Percentiles rank a stretch among this genome's conserved stretches.
Evolutionary conservation across 2,113 vertebrate genomes (phyloP).

Genomic region (Malurus alboscapulatus): DNA sequence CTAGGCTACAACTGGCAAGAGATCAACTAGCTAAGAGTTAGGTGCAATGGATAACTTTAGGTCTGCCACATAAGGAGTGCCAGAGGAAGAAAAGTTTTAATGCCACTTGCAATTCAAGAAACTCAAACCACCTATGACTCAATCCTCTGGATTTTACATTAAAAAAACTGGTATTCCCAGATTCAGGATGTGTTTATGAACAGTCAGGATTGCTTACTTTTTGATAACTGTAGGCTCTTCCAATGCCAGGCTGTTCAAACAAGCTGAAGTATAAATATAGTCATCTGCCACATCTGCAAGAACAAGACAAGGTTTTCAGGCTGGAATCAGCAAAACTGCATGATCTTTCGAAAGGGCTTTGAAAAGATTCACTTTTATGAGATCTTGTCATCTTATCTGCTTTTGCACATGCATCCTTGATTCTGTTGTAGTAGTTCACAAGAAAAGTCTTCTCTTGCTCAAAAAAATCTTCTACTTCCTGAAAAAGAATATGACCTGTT

Average conservation of each 20-base stretch:
- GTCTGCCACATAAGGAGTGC: background rate
- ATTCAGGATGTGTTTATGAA: background rate
- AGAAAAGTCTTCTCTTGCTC: slow-evolving; percentile 97
- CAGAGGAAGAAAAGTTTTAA: background rate
- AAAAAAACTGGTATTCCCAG: background rate
- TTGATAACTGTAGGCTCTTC: slow-evolving; percentile 87
- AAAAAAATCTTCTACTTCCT: slow-evolving; percentile 98
- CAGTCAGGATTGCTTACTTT: slow-evolving; percentile 77
- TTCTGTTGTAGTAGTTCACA: slow-evolving; percentile 91
- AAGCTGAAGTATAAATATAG: slow-evolving; percentile 90
- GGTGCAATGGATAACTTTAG: background rate
- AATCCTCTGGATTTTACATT: background rate
- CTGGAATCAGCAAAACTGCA: background rate
- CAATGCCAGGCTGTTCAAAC: slow-evolving; percentile 81
- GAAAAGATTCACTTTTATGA: slow-evolving; percentile 86
- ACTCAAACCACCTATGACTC: background rate
- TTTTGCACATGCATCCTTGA: slow-evolving; percentile 93
- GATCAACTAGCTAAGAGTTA: background rate
- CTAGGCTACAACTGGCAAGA: background rate
- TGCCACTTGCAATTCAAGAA: background rate
- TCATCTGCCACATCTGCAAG: slow-evolving; percentile 91
- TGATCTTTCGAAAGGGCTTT: background rate
- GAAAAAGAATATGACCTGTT: slow-evolving; percentile 2
- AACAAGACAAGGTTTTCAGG: slow-evolving; percentile 50
- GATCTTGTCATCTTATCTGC: slow-evolving; percentile 95